Base-by-base conservation (phyloP, 2,113 vertebrate genomes). In the Phaetusa simplex region DNA sequence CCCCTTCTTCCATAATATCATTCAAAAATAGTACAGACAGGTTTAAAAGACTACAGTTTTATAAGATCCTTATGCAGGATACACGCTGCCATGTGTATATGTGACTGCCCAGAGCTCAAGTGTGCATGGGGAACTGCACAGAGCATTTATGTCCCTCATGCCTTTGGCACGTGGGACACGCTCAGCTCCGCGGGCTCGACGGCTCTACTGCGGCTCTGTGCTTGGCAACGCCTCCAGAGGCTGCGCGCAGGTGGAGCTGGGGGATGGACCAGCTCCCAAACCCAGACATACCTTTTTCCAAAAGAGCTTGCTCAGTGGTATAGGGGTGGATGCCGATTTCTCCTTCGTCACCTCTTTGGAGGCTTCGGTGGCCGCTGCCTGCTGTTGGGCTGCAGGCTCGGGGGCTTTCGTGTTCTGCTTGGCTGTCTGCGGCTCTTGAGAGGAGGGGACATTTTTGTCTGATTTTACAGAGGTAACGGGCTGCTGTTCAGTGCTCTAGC, bases 211-310 rank as follows among this genome's bases (percentile, higher is more conserved):
- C 16, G 8, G 5, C 10, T n/a, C 12, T 3, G 5, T 11, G 21
- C 47, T 17, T 11, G 22, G 23, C 58, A 6, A 1, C 2, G 4
- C 0, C 30, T 10, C 27, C 7, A 8, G 6, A 1, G 0, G 1
- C 45, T 16, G 12, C 8, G 11, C 6, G 40, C 53, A 26, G n/a
- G 26, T 11, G 61, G n/a, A 82, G 16, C 13, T 12, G n/a, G 5
- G 36, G 59, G 32, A 38, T 10, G 18, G 59, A 58, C 20, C 67
- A 38, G 24, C 55, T 80, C 47, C 1, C 2, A 58, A 23, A 20
- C 1, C 15, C 73, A 14, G 50, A 79, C 95, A 12, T 87, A 98
- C 98, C 98, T 98, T 98, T 95, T 98, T 98, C 98, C 98, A 98
- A 26, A 98, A 98, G 62, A 98, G 96, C 58, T 98, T 98, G 93